These are phyloP conservation scores for Epizoanthus stellaris DNA, from an alignment of 92 coral and sea anemone species.

Conservation along the genomic window DNA sequence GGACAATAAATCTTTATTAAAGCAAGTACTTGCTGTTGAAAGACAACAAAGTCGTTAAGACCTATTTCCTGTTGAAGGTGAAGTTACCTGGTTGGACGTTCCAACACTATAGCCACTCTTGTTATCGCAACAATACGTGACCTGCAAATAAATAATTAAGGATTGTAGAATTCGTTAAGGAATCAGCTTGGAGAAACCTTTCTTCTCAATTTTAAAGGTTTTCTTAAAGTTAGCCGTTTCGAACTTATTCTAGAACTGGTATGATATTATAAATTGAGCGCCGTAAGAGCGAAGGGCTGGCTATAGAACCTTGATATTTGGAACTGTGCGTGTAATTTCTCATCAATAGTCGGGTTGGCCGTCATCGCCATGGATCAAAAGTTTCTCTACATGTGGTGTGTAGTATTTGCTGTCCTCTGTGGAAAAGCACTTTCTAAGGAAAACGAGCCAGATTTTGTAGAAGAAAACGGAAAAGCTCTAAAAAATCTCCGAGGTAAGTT, in stretches of 20 bases:
- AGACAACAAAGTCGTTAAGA: neutral
- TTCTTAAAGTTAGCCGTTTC: neutral
- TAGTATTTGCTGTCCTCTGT: conserved; percentile 14
- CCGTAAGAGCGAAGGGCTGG: neutral
- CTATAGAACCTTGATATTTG: neutral
- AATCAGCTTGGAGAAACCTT: conserved; percentile 4
- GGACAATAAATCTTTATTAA: neutral
- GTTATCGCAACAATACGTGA: conserved; percentile 41
- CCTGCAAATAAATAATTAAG: conserved; percentile 38
- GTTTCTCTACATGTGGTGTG: neutral
- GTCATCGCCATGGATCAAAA: conserved; percentile 26
- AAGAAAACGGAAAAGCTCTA: conserved; percentile 68
- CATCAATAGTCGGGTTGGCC: neutral
- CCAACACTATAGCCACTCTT: neutral
- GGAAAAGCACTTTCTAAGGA: neutral
- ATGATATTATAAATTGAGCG: neutral
- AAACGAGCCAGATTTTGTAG: conserved; percentile 63
- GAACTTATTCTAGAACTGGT: neutral
- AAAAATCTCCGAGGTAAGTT: conserved; percentile 62
- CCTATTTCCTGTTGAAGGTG: neutral
- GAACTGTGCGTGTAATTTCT: neutral
- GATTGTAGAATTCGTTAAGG: neutral
- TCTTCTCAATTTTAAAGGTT: neutral
- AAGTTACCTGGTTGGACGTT: conserved; percentile 12
- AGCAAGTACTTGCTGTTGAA: conserved; percentile 12